Evolutionary conservation across 1,140 invertebrate genomes (phyloP), one percentile per base, ranked within the genome.

Genomic region (Ostrea edulis): DNA sequence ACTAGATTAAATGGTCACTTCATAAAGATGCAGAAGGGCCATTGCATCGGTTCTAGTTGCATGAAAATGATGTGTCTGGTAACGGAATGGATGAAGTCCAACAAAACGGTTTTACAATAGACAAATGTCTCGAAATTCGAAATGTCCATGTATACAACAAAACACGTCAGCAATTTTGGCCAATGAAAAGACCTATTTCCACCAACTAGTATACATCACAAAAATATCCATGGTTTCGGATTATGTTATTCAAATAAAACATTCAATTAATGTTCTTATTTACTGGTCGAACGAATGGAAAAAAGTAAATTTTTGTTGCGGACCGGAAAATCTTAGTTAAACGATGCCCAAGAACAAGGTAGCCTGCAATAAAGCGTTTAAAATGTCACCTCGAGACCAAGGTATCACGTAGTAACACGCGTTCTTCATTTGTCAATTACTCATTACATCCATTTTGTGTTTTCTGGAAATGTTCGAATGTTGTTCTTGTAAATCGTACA

Each of bases 311-410:
- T 25, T 25, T 71, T 77, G 68, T 25, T 77, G 12, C 9, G 25
- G 68, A 77, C 68, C 68, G 68, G 68, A 77, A 77, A 77, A 29
- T 77, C 68, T 25, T 77, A 4, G 25, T 77, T 25, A 35, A 77
- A 25, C 68, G 25, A 68, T 25, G 68, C 25, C 12, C 1, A 25
- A 71, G 68, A 77, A 77, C 68, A 77, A 9, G 68, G 35, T 29
- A 29, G 25, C 35, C 68, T 77, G 68, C 68, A 77, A 77, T 77
- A 77, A 77, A 77, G 25, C 25, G 68, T 35, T 35, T 77, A 77
- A 9, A 62, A 17, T 62, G 17, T 62, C 55, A 62, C 55, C 55
- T 62, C 55, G 17, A 25, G 29, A 17, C 29, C 25, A 77, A 77
- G 35, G 8, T 35, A 29, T 35, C 5, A 25, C 25, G 29, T 35